These are phyloP conservation scores for Python bivittatus DNA, from an alignment of 2,113 vertebrate species.

Conservation along the genomic window DNA sequence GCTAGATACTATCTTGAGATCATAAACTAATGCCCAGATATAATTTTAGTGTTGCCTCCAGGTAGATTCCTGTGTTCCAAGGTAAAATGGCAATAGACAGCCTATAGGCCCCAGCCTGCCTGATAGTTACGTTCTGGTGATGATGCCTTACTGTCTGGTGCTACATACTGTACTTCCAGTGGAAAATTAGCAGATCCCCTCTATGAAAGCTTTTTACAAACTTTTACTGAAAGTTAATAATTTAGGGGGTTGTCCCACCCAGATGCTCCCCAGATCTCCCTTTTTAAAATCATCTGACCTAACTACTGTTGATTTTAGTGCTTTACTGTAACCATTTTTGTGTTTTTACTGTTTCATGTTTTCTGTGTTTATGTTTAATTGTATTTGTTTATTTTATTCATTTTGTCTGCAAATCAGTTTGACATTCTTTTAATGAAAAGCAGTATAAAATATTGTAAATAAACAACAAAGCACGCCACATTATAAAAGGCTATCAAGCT, in stretches of 20 bases:
- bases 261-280: background rate
- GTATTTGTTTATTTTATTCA: background rate
- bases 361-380: background rate
- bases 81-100: background rate
- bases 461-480: background rate
- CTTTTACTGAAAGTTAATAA: background rate
- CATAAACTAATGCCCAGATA: background rate
- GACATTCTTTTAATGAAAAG: background rate
- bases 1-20: background rate
- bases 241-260: background rate
- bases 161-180: background rate
- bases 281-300: background rate
- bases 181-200: background rate
- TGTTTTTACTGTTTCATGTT: background rate
- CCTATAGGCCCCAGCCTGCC: background rate
- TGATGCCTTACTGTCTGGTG: background rate
- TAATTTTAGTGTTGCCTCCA: background rate
- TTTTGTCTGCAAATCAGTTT: background rate
- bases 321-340: background rate
- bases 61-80: background rate
- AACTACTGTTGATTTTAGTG: background rate
- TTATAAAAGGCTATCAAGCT: background rate
- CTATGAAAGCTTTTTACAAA: background rate
- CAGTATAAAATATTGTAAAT: background rate
- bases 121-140: background rate